phyloP scores from a whole-genome alignment of 2,113 vertebrate species.

The Andinoacara biseriatus region DNA sequence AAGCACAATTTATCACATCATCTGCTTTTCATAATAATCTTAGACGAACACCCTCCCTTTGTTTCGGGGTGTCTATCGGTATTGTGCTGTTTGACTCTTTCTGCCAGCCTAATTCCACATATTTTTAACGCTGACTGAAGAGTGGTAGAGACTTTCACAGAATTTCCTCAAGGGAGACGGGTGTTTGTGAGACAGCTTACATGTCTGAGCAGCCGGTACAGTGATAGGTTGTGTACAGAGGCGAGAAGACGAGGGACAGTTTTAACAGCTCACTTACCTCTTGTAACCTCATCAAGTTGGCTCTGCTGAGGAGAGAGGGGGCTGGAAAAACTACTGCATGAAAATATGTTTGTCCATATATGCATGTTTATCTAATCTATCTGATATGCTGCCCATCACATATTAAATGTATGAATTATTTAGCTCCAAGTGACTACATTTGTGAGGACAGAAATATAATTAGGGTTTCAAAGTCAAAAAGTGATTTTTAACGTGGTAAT shows the following conservation, averaged over 20 bases:
- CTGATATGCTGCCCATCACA: background rate
- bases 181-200: background rate
- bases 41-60: background rate
- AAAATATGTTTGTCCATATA: background rate
- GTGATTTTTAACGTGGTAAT: too few species aligned
- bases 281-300: background rate
- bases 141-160: background rate
- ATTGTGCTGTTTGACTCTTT: background rate
- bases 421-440: background rate
- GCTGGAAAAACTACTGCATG: background rate
- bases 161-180: background rate
- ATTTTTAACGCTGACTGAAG: background rate
- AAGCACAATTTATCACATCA: background rate
- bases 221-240: background rate
- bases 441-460: too few species aligned
- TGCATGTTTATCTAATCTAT: background rate
- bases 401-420: constrained; percentile 1
- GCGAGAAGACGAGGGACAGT: background rate
- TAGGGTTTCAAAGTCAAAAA: too few species aligned
- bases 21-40: background rate
- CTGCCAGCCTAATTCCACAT: background rate
- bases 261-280: background rate
- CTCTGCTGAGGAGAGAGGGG: background rate
- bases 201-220: background rate
- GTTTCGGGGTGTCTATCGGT: background rate